phyloP scores from a whole-genome alignment of 2,113 vertebrate species.

The Phaethornis superciliosus region DNA sequence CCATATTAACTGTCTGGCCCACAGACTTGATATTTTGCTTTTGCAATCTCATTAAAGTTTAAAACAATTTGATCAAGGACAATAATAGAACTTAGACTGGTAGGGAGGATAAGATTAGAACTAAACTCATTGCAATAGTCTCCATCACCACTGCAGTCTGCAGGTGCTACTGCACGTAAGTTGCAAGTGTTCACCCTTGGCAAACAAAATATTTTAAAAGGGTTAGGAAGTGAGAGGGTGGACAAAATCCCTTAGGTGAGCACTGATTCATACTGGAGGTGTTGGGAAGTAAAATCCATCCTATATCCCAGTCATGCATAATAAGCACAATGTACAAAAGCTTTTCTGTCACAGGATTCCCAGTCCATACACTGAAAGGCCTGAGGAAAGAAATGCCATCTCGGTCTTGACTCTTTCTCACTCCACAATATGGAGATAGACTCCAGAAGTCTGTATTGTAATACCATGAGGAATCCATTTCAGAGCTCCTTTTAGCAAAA shows the following conservation, averaged over 20 bases:
- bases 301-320: neutral
- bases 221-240: neutral
- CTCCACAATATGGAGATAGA: neutral
- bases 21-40: neutral
- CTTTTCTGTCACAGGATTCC: neutral
- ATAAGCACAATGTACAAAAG: neutral
- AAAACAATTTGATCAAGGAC: neutral
- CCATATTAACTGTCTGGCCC: neutral
- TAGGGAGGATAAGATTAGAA: neutral
- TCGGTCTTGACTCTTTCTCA: neutral
- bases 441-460: neutral
- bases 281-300: neutral
- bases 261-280: neutral
- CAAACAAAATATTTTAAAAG: neutral
- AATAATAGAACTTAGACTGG: neutral
- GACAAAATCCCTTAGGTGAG: neutral
- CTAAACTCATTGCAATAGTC: neutral
- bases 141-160: neutral
- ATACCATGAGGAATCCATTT: neutral
- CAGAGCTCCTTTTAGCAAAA: neutral
- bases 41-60: neutral
- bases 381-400: neutral
- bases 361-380: neutral
- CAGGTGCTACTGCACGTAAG: neutral
- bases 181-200: neutral